phyloP scores from a whole-genome alignment of 2,888 invertebrate genomes.

The Agrypnus murinus region DNA sequence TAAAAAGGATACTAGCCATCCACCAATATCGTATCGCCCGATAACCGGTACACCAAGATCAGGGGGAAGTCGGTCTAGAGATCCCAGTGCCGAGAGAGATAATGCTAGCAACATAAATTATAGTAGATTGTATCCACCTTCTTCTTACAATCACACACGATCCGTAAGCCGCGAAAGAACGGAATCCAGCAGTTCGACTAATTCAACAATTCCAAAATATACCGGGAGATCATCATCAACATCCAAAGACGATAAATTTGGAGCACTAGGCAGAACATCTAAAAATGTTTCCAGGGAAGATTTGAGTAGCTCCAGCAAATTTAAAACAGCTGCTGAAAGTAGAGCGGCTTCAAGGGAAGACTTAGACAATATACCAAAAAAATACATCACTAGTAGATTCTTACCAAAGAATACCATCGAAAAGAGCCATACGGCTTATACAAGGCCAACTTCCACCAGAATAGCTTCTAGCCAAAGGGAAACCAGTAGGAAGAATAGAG shows the following conservation, averaged over 20 bases:
- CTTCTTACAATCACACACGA: constrained; percentile 71
- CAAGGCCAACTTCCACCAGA: constrained; percentile 64
- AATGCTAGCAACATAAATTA: constrained; percentile 67
- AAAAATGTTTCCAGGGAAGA: constrained; percentile 60
- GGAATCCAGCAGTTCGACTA: constrained; percentile 60
- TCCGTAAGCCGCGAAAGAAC: constrained; percentile 66
- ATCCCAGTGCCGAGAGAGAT: constrained; percentile 74
- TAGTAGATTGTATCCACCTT: constrained; percentile 72
- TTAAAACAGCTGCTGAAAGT: constrained; percentile 49
- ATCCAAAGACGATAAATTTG: constrained; percentile 59
- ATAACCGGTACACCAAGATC: constrained; percentile 60
- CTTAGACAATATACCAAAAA: constrained; percentile 62
- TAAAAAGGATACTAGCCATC: constrained; percentile 64
- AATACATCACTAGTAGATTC: constrained; percentile 70
- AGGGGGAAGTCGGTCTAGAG: constrained; percentile 70
- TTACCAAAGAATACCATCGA: constrained; percentile 70
- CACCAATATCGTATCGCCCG: constrained; percentile 72
- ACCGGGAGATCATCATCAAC: constrained; percentile 61
- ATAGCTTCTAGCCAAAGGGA: constrained; percentile 62
- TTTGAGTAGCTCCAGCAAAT: constrained; percentile 50
- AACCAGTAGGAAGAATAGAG: constrained; percentile 68
- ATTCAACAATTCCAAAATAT: constrained; percentile 65
- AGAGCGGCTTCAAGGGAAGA: constrained; percentile 66
- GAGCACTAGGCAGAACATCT: constrained; percentile 57
- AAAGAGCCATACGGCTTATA: constrained; percentile 69